phyloP scores from a whole-genome alignment of 2,113 vertebrate species.

The Drymodes brunneopygia region DNA sequence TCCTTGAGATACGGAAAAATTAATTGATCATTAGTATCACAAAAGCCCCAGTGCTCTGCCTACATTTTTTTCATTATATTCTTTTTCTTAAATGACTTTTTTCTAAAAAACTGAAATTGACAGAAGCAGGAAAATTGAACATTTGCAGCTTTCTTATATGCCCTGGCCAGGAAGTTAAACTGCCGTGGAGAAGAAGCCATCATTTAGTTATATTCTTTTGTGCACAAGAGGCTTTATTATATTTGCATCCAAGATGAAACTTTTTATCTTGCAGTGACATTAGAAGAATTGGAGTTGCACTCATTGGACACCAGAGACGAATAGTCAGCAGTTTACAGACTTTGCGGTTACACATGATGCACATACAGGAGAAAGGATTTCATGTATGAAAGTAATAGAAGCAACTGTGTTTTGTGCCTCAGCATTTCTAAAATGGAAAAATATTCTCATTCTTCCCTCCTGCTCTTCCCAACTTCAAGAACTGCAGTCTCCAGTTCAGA shows the following conservation, averaged over 20 bases:
- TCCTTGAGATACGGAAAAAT: not conserved
- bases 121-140: not conserved
- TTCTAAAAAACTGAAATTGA: not conserved
- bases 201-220: not conserved
- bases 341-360: slow-evolving; percentile 90
- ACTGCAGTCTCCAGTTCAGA: slow-evolving; percentile 59
- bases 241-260: not conserved
- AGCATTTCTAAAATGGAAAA: slow-evolving; percentile 78
- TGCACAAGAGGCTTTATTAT: not conserved
- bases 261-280: slow-evolving; percentile 84
- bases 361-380: slow-evolving; percentile 97
- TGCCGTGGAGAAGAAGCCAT: not conserved
- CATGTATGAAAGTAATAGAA: slow-evolving; percentile 86
- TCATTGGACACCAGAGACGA: slow-evolving; percentile 96
- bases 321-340: slow-evolving; percentile 97
- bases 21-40: not conserved
- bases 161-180: not conserved
- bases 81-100: not conserved
- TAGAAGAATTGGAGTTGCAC: slow-evolving; percentile 90
- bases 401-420: slow-evolving; percentile 85
- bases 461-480: slow-evolving; percentile 67
- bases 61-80: not conserved
- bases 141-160: not conserved
- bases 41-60: not conserved
- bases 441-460: slow-evolving; percentile 68